phyloP scores from a whole-genome alignment of 2,797 vertebrate species.

The Pseudotriccus pelzelni region DNA sequence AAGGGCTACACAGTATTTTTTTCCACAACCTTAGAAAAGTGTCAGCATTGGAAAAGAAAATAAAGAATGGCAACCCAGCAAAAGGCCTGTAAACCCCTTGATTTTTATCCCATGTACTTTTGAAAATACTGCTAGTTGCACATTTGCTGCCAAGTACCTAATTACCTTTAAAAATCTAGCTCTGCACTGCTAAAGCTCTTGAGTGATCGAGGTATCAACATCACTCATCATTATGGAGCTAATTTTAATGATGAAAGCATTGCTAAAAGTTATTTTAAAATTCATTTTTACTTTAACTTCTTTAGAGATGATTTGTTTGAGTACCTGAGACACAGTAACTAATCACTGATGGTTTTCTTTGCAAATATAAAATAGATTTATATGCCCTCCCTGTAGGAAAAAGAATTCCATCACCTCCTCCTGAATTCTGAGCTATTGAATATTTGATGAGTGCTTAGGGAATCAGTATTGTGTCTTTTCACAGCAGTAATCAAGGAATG shows the following conservation, averaged over 20 bases:
- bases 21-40: not conserved
- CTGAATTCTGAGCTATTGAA: constrained; percentile 60
- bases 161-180: constrained; percentile 45
- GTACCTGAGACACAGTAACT: constrained; percentile 47
- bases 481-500: constrained; percentile 57
- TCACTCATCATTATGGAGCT: constrained; percentile 48
- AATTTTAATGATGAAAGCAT: constrained; percentile 64
- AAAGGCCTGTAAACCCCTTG: not conserved
- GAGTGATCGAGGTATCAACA: constrained; percentile 32
- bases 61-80: not conserved
- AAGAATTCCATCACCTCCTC: constrained; percentile 64
- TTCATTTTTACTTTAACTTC: constrained; percentile 61
- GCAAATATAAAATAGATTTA: constrained; percentile 63
- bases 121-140: not conserved
- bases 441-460: constrained; percentile 55
- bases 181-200: constrained; percentile 19
- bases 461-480: constrained; percentile 53
- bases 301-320: constrained; percentile 60
- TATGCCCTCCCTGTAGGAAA: constrained; percentile 55
- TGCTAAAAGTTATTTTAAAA: constrained; percentile 65
- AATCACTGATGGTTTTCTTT: constrained; percentile 66
- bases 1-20: not conserved
- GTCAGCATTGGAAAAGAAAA: not conserved
- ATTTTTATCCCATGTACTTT: not conserved
- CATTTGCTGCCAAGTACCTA: constrained; percentile 18